phyloP scores from a whole-genome alignment of 2,113 vertebrate genomes.

The Cinclus mexicanus region DNA sequence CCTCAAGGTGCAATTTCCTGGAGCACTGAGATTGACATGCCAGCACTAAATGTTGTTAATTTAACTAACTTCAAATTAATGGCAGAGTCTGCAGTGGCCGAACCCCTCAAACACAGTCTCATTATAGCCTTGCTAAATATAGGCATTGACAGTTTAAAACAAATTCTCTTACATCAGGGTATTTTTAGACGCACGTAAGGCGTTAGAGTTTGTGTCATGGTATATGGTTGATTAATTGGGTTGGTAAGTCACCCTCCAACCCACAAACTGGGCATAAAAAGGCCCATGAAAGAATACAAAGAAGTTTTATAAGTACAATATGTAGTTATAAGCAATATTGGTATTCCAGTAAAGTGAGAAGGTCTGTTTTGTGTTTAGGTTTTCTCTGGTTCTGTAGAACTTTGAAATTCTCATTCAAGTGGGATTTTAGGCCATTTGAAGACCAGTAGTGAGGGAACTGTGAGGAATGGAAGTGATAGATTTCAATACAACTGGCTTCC shows the following conservation, averaged over 20 bases:
- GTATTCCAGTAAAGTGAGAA: constrained; percentile 8
- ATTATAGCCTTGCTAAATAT: constrained; percentile 88
- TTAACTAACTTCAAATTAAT: constrained; percentile 91
- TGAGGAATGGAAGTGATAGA: background rate
- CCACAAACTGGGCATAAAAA: constrained; percentile 72
- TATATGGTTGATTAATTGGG: constrained; percentile 84
- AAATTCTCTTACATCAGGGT: constrained; percentile 80
- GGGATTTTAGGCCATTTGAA: background rate
- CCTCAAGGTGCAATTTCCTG: constrained; percentile 90
- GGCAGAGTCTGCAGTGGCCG: constrained; percentile 76
- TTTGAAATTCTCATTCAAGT: background rate
- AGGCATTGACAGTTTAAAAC: constrained; percentile 81
- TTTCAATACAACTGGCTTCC: background rate
- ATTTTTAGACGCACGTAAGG: constrained; percentile 81
- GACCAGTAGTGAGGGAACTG: background rate
- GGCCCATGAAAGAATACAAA: constrained; percentile 56
- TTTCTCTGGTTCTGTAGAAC: background rate
- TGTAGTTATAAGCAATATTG: constrained; percentile 1
- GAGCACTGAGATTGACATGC: constrained; percentile 84
- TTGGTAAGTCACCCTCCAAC: constrained; percentile 71
- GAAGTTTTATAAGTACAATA: constrained; percentile 58
- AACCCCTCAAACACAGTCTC: constrained; percentile 85
- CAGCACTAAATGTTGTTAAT: constrained; percentile 88
- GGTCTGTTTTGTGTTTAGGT: background rate
- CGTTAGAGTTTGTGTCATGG: constrained; percentile 82